Percentiles rank a stretch among this genome's conserved stretches.
Evolutionary conservation across 2,797 vertebrate genomes (phyloP).

Genomic region (Notoglanidium macrostoma): DNA sequence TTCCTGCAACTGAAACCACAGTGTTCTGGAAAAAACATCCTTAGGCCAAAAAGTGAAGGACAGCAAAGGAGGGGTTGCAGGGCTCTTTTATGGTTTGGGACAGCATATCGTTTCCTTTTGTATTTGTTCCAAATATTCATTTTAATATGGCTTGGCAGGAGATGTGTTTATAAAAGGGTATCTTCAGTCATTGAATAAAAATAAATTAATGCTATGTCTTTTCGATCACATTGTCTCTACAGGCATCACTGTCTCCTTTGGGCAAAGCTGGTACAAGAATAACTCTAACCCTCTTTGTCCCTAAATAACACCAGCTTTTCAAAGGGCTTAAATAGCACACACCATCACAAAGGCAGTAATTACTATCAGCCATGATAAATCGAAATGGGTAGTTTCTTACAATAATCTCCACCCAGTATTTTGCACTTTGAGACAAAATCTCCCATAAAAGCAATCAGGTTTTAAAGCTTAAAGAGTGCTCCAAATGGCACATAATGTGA

Average conservation of each 20-base stretch:
- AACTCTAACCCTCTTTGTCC: slow-evolving; percentile 22
- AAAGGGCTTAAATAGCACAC: slow-evolving; percentile 19
- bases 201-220: slow-evolving; percentile 11
- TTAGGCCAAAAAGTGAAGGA: slow-evolving; percentile 10
- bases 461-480: slow-evolving; percentile 13
- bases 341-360: slow-evolving; percentile 25
- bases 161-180: slow-evolving; percentile 14
- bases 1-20: slow-evolving; percentile 21
- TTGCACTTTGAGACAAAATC: slow-evolving; percentile 16
- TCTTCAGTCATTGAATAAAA: slow-evolving; percentile 1
- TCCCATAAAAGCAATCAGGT: slow-evolving; percentile 16
- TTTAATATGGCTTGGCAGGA: slow-evolving; percentile 1
- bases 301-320: slow-evolving; percentile 28
- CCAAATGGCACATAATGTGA: slow-evolving; percentile 19
- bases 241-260: slow-evolving; percentile 5
- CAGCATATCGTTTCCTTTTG: slow-evolving; percentile 6
- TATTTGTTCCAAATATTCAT: slow-evolving; percentile 9
- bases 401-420: slow-evolving; percentile 27
- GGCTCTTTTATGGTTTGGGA: not conserved
- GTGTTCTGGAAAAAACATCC: slow-evolving; percentile 18
- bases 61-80: slow-evolving; percentile 1
- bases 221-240: not conserved
- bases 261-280: slow-evolving; percentile 17
- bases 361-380: slow-evolving; percentile 30
- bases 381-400: slow-evolving; percentile 13